Percentiles rank a stretch among this genome's conserved stretches.
Evolutionary conservation across 2,797 vertebrate genomes (phyloP).

Genomic region (Sternarchorhynchus goeldii): DNA sequence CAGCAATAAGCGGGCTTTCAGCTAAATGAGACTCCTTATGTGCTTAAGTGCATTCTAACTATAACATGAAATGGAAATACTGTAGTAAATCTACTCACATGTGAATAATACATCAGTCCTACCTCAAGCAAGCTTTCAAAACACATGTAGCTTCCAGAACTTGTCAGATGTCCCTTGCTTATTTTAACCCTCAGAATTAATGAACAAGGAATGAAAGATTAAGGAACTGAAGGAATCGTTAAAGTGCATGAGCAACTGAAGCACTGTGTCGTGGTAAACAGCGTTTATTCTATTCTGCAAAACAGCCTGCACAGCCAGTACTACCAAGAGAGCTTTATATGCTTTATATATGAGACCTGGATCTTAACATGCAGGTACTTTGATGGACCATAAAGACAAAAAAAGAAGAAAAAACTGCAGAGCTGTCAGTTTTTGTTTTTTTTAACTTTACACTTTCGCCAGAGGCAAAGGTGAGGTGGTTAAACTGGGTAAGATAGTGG

Average conservation of each 20-base stretch:
- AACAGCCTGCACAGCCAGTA: slow-evolving; percentile 61
- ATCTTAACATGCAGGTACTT: slow-evolving; percentile 32
- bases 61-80: background rate
- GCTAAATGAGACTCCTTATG: background rate
- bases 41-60: background rate
- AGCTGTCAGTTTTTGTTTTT: slow-evolving; percentile 7
- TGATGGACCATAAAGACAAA: slow-evolving; percentile 38
- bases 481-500: background rate
- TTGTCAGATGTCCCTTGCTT: background rate
- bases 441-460: slow-evolving; percentile 1
- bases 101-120: background rate
- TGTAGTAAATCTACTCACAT: background rate
- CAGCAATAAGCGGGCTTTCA: background rate
- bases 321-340: slow-evolving; percentile 68
- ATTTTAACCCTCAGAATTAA: background rate
- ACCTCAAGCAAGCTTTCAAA: background rate
- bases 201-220: background rate
- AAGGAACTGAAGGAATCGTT: background rate
- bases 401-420: slow-evolving; percentile 10
- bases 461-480: background rate
- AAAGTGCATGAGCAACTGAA: slow-evolving; percentile 48
- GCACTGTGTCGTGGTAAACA: slow-evolving; percentile 70
- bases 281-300: slow-evolving; percentile 69
- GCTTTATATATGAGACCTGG: slow-evolving; percentile 70
- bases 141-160: no score